phyloP scores from a whole-genome alignment of 2,888 invertebrate species.

The Cheilosia grossa region DNA sequence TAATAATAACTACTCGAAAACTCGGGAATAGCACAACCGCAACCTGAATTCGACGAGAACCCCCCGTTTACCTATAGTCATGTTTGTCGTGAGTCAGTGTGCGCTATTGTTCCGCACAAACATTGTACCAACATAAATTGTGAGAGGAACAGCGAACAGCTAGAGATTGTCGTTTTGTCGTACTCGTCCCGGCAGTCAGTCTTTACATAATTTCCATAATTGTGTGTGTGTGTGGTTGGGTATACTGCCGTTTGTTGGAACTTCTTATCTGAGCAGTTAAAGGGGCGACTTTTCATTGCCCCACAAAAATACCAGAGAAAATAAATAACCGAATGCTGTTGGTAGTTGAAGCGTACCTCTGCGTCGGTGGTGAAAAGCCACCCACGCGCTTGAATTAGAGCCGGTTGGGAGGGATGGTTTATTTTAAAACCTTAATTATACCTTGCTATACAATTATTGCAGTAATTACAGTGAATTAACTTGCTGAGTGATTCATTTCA shows the following conservation, averaged over 20 bases:
- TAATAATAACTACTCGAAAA: conserved; percentile 59
- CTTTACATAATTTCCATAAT: conserved; percentile 35
- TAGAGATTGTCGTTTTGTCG: conserved; percentile 10
- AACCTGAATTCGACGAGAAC: background rate
- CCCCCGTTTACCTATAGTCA: background rate
- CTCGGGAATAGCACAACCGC: background rate
- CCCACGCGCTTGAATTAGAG: conserved; percentile 1
- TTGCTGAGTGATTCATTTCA: conserved; percentile 58
- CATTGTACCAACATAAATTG: conserved; percentile 21
- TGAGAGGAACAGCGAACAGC: conserved; percentile 9
- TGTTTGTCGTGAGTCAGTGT: background rate
- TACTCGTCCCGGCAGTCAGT: background rate
- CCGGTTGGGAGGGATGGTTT: conserved; percentile 15
- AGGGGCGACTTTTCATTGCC: conserved; percentile 37
- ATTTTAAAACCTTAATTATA: conserved; percentile 73
- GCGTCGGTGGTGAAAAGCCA: background rate
- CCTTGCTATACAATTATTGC: conserved; percentile 73
- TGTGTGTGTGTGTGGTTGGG: conserved; percentile 15
- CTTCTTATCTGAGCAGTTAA: conserved; percentile 57
- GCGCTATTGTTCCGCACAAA: conserved; percentile 28
- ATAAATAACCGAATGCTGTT: conserved; percentile 40
- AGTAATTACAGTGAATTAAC: conserved; percentile 76
- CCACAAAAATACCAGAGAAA: conserved; percentile 8
- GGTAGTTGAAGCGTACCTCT: conserved; percentile 5
- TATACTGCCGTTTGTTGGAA: conserved; percentile 29